Base-by-base conservation (phyloP, 2,888 invertebrate genomes). In the Tethea ocularis region DNA sequence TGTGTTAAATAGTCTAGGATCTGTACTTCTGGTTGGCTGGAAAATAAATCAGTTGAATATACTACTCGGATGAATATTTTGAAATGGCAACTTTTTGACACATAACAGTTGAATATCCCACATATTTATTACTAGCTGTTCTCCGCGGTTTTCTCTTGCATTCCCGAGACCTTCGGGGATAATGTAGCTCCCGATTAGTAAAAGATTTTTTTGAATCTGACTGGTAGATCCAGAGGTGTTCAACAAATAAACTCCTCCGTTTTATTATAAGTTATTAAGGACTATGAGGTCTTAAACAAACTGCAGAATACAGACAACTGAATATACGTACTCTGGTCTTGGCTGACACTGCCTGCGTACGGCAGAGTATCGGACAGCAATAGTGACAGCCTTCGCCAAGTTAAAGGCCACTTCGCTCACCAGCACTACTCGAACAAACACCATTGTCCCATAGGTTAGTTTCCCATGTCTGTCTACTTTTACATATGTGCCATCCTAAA, bases 1-100 rank as follows among this genome's bases (percentile, higher is more conserved):
- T 99, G 99, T 0, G 98, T 98, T 60, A 96, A 95, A 79, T 97
- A 99, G 78, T 99, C 98, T 61, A 99, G 88, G 62, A 99, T 96
- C 87, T 98, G 97, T 0, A 96, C 95, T 83, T 99, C 98, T 0
- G 95, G 95, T 69, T 95, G 94, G 51, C 97, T 98, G 77, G 5
- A 83, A 68, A 57, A 58, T 62, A 17, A 41, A 10, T 46, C 17
- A 56, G 13, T 20, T 26, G 15, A 24, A 26, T 15, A 17, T 33
- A 33, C 13, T 33, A 11, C 22, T 11, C 13, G 29, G 13, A 22
- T 24, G 24, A 24, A 24, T 24, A 4, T n/a, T n/a, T n/a, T n/a
- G n/a, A n/a, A n/a, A n/a, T n/a, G n/a, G n/a, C n/a, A n/a, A n/a
- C n/a, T n/a, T n/a, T n/a, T n/a, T n/a, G n/a, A n/a, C n/a, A n/a